These are phyloP conservation scores for Eupithecia exiguata DNA, from an alignment of 2,888 invertebrate species.

Conservation along the genomic window DNA sequence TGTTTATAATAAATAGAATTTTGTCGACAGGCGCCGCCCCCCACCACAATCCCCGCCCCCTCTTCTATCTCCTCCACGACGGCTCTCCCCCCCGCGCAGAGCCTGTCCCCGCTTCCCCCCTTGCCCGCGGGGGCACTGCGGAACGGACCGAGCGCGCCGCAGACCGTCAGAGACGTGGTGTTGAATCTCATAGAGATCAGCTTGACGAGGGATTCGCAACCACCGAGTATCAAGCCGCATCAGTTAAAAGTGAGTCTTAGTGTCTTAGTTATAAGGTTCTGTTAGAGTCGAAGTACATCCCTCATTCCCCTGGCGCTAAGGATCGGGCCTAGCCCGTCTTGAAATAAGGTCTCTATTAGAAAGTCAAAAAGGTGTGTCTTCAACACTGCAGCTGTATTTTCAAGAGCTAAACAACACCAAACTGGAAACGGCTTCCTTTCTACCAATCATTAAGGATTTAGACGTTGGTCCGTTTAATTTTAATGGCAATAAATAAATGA, in stretches of 20 bases:
- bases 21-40: slow-evolving; percentile 16
- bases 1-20: background rate
- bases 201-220: slow-evolving; percentile 86
- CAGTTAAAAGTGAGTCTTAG: slow-evolving; percentile 56
- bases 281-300: background rate
- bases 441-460: background rate
- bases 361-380: background rate
- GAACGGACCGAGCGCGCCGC: slow-evolving; percentile 74
- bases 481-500: background rate
- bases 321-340: background rate
- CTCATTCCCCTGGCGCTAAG: background rate
- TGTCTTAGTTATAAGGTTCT: background rate
- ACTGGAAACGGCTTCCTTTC: background rate
- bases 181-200: slow-evolving; percentile 92
- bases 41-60: slow-evolving; percentile 46
- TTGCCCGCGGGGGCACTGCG: slow-evolving; percentile 52
- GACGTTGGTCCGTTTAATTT: background rate
- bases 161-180: slow-evolving; percentile 92
- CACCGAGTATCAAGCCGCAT: slow-evolving; percentile 63
- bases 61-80: slow-evolving; percentile 66
- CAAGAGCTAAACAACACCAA: background rate
- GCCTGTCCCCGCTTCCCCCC: slow-evolving; percentile 32
- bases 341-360: background rate
- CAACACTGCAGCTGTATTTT: background rate
- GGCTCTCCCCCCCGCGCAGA: slow-evolving; percentile 66